Percentiles rank a stretch among this genome's conserved stretches.
Conservation (phyloP, 2,797 vertebrate species). For the Phataginus tetradactyla region DNA sequence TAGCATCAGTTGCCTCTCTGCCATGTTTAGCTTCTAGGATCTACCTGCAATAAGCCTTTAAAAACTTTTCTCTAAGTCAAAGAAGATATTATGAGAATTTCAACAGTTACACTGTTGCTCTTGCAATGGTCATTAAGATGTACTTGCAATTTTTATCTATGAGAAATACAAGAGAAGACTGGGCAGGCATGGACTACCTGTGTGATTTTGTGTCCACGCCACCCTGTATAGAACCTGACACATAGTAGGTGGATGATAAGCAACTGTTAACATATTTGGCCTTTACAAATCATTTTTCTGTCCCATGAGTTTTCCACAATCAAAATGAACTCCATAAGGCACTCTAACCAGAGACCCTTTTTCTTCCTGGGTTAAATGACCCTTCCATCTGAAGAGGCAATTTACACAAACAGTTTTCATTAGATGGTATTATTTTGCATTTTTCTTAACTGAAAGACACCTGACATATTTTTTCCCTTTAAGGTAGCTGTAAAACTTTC, state of each 20-base stretch:
- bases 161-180: background rate
- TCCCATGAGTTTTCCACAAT: background rate
- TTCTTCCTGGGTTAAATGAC: background rate
- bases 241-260: background rate
- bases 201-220: background rate
- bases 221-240: background rate
- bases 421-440: background rate
- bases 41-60: background rate
- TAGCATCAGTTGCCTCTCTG: background rate
- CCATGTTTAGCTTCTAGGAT: background rate
- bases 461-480: background rate
- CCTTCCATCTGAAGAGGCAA: background rate
- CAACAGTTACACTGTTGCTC: background rate
- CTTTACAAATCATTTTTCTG: background rate
- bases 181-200: background rate
- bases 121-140: background rate
- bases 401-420: background rate
- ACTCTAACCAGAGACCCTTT: background rate
- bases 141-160: background rate
- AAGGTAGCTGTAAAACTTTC: background rate
- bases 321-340: background rate
- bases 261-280: background rate
- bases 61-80: background rate
- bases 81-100: background rate
- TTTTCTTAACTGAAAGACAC: conserved; percentile 18